Evolutionary conservation across 1,140 invertebrate genomes (phyloP).

Genomic region (Augochlora pura): DNA sequence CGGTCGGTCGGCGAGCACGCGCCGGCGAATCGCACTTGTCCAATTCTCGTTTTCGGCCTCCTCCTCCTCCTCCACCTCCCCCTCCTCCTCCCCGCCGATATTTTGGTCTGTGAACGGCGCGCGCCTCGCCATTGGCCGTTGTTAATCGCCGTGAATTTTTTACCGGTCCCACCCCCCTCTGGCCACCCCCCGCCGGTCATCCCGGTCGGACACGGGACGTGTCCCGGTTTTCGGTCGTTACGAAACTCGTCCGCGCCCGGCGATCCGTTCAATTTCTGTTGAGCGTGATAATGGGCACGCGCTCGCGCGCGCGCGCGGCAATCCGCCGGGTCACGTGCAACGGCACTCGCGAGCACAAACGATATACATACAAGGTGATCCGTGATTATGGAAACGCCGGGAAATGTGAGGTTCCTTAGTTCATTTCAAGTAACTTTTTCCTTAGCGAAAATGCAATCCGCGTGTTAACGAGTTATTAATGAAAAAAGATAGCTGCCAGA

Average conservation of each 20-base stretch:
- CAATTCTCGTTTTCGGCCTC: neutral
- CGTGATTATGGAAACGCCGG: too few species aligned
- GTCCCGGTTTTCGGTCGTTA: conserved; percentile 19
- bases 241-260: neutral
- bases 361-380: neutral
- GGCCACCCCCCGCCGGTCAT: too few species aligned
- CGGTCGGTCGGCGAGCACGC: conserved; percentile 2
- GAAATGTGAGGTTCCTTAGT: too few species aligned
- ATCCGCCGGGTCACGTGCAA: conserved; percentile 1
- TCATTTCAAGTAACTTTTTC: too few species aligned
- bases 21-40: conserved; percentile 17
- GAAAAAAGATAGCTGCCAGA: too few species aligned
- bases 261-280: conserved; percentile 35
- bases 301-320: too few species aligned
- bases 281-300: conserved; percentile 9
- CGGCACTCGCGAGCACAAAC: conserved; percentile 10
- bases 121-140: neutral
- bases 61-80: too few species aligned
- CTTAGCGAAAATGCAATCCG: too few species aligned
- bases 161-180: too few species aligned
- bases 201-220: too few species aligned
- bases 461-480: too few species aligned
- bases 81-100: too few species aligned
- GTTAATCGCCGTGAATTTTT: neutral
- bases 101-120: neutral